These are phyloP conservation scores for Lasioglossum oenotherae DNA, from an alignment of 2,888 invertebrate species.

Conservation along the genomic window DNA sequence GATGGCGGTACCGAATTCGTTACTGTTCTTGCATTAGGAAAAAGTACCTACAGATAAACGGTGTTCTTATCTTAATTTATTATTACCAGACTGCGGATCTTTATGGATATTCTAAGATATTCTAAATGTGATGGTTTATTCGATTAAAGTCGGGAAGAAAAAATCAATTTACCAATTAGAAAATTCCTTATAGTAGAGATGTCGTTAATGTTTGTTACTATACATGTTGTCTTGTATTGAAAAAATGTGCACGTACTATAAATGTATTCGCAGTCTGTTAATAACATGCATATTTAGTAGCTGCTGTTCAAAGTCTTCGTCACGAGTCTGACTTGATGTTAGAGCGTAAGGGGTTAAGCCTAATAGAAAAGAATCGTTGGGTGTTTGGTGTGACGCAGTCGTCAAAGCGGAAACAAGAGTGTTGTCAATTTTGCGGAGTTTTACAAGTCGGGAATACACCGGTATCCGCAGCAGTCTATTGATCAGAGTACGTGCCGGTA, in stretches of 20 bases:
- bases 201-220: too few relatives aligned
- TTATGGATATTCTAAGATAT: too few relatives aligned
- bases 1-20: neutral
- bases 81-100: too few relatives aligned
- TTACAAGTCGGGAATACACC: neutral
- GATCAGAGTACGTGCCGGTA: constrained; percentile 5
- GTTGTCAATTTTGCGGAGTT: constrained; percentile 1
- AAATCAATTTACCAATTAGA: too few relatives aligned
- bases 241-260: too few relatives aligned
- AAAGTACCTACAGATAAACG: neutral
- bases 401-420: neutral
- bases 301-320: neutral
- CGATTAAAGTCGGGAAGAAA: too few relatives aligned
- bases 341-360: neutral
- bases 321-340: neutral
- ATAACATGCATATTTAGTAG: neutral
- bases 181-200: too few relatives aligned
- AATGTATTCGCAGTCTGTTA: too few relatives aligned
- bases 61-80: neutral
- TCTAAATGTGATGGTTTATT: too few relatives aligned
- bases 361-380: neutral
- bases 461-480: constrained; percentile 5
- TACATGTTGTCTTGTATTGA: too few relatives aligned
- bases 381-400: neutral
- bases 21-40: neutral